Base-by-base conservation (phyloP, 2,888 invertebrate species). In the Quadroppia sp. region DNA sequence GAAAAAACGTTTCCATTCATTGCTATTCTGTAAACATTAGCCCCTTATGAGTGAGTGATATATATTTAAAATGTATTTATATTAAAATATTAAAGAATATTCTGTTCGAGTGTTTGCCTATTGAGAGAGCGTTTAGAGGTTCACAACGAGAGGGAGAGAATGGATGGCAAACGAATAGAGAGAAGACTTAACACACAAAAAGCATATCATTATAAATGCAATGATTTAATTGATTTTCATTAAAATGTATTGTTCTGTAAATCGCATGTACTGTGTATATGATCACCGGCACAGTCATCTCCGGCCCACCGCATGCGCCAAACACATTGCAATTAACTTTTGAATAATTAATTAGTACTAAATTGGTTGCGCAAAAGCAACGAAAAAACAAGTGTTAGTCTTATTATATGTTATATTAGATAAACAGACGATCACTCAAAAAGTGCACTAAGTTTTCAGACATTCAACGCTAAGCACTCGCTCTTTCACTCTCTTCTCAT, bases 281-380 rank as follows among this genome's bases (percentile, higher is more conserved):
- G 28, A 25, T 59, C 59, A 28, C 30, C 28, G 30, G 30, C 59
- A 20, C 28, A 30, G 15, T 32, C 32, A 25, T 53, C 53, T 23
- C 59, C 59, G n/a, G 20, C 67, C 67, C 67, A 67, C 40, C 67
- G 67, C 67, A 67, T 67, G 67, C 67, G 67, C 67, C 42, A 42
- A 61, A 36, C 40, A 67, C 23, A 67, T 67, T 67, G 67, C 67
- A 67, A 67, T 67, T 67, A 67, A 67, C 67, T 36, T 67, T 67
- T 67, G 67, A 67, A 67, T 67, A 67, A 67, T 67, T 67, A 67
- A 67, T 67, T 67, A 67, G 67, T 40, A 23, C 40, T 67, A 67
- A 67, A 67, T 67, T 32, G 11, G 32, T 42, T 40, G 67, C 67
- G 67, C 67, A 67, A 67, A 40, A 15, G 67, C 67, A 67, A 32